Evolutionary conservation across 2,113 vertebrate genomes (phyloP).

Genomic region (Falcunculus frontatus): DNA sequence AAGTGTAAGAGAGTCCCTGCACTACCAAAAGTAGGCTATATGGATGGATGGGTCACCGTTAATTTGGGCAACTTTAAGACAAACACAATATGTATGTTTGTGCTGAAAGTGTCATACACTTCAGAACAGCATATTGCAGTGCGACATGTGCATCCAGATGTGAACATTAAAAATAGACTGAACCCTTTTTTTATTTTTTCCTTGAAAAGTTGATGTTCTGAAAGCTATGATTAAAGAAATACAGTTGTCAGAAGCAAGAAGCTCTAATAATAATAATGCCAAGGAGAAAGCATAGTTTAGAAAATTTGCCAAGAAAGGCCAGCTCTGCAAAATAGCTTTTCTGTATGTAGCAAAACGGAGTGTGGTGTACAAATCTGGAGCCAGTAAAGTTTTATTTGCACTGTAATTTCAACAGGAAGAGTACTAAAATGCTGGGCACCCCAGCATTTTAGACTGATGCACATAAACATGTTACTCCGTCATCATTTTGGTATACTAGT

Average conservation of each 20-base stretch:
- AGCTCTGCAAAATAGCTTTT: not conserved
- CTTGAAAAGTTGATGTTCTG: not conserved
- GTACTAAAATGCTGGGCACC: not conserved
- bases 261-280: constrained; percentile 1
- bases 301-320: not conserved
- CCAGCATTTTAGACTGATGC: not conserved
- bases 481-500: not conserved
- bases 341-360: not conserved
- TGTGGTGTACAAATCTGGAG: not conserved
- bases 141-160: constrained; percentile 30
- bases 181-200: not conserved
- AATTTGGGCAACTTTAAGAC: constrained; percentile 17
- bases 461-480: not conserved
- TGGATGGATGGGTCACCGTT: not conserved
- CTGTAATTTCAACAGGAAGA: not conserved
- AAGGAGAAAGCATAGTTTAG: not conserved
- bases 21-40: not conserved
- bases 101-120: not conserved
- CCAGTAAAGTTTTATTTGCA: not conserved
- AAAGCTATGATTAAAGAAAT: constrained; percentile 47
- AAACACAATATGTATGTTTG: not conserved
- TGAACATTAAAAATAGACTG: constrained; percentile 33
- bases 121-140: not conserved
- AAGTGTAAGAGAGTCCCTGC: not conserved
- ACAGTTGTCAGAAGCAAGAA: not conserved